Conservation (phyloP, 2,797 vertebrate species). For the Typhlichthys eigenmanni region DNA sequence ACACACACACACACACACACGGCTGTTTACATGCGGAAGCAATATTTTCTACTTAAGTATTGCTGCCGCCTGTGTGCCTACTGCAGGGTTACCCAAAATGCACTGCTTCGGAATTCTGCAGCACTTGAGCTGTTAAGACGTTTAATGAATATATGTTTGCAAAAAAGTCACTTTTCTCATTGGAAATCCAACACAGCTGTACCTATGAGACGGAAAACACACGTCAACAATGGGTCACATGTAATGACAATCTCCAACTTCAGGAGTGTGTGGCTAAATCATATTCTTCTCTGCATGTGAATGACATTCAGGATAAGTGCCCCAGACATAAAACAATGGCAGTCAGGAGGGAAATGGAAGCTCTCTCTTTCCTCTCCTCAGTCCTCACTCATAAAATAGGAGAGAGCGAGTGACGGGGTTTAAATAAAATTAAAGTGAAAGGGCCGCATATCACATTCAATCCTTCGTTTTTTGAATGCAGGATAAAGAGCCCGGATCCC, state of each 20-base stretch:
- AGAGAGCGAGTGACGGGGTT: not conserved
- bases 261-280: constrained; percentile 11
- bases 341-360: constrained; percentile 12
- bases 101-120: not conserved
- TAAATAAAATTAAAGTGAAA: not conserved
- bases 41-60: constrained; percentile 20
- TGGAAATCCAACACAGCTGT: no score
- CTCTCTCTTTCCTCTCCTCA: constrained; percentile 2
- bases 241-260: not conserved
- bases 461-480: not conserved
- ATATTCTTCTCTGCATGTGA: constrained; percentile 5
- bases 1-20: constrained; percentile 3
- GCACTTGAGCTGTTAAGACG: not conserved
- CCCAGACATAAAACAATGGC: constrained; percentile 4
- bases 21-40: constrained; percentile 6
- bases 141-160: not conserved
- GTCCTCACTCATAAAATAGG: not conserved
- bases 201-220: no score
- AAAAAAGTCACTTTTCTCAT: not conserved
- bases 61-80: not conserved
- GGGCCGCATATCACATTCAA: not conserved
- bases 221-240: constrained; percentile 15
- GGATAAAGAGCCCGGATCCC: not conserved
- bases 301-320: constrained; percentile 17
- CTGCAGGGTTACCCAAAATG: constrained; percentile 2